Base-by-base conservation (phyloP, 2,888 invertebrate genomes). In the Phengaris arion region DNA sequence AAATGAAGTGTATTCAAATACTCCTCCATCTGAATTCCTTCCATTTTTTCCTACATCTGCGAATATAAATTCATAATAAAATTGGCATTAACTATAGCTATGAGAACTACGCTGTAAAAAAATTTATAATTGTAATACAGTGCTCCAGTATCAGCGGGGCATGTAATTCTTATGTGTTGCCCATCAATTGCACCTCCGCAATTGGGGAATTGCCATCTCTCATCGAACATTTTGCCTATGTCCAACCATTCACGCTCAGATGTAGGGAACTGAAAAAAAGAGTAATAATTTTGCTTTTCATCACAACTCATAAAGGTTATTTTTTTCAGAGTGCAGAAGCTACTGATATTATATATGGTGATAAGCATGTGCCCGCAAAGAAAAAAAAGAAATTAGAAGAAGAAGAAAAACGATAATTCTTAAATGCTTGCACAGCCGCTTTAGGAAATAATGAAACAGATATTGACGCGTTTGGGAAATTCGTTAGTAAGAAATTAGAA, bases 111-210 rank as follows among this genome's bases (percentile, higher is more conserved):
- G 54, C 77, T 72, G 54, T 74, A 72, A 51, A 22, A 52, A 6
- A 54, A 45, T 68, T 77, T 76, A 35, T 77, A 78, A 69, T 78
- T 77, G 51, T 74, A 78, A 74, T 73, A 78, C 48, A 75, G 74
- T 6, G 76, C 75, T 73, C 77, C 76, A 69, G 64, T 74, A 59
- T 76, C 52, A 15, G 64, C 68, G 15, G 74, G 75, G 45, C 75
- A 69, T 74, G 51, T 59, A 13, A 78, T 77, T 70, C 46, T 51
- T 57, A 79, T 70, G 74, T 79, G 77, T 70, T 77, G 78, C 59
- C 77, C 74, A 73, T 78, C 76, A 68, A 77, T 75, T 55, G 78
- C 76, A 22, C 77, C 77, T 35, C 74, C 73, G 54, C 77, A 78
- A 48, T 76, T 57, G 68, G 77, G 77, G 69, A 78, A 78, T 57